Evolutionary conservation across 2,113 vertebrate genomes (phyloP).

Genomic region (Crocuta crocuta): DNA sequence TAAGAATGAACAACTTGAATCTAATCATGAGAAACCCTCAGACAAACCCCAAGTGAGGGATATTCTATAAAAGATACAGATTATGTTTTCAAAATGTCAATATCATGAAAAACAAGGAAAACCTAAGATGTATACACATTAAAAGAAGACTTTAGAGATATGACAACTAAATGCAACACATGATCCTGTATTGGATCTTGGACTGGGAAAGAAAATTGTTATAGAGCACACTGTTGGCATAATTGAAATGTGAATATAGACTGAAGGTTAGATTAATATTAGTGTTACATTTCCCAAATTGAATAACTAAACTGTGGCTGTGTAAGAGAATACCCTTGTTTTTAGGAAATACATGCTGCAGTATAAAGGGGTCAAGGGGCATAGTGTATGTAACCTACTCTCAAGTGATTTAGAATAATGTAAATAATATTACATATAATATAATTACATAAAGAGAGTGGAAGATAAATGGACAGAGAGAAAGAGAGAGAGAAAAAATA

Average conservation of each 20-base stretch:
- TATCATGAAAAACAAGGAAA: conserved; percentile 13
- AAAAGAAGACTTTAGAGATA: not conserved
- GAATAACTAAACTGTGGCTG: not conserved
- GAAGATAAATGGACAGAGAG: not conserved
- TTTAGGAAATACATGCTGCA: not conserved
- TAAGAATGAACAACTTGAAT: not conserved
- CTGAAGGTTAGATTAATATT: not conserved
- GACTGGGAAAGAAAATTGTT: not conserved
- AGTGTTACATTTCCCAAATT: not conserved
- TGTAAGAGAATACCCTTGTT: not conserved
- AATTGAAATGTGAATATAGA: not conserved
- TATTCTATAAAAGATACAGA: conserved; percentile 4
- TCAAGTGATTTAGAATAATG: conserved; percentile 19
- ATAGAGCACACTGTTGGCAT: not conserved
- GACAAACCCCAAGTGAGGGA: not conserved
- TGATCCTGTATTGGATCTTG: not conserved
- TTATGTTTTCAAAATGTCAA: not conserved
- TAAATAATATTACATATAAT: not conserved
- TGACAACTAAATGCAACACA: not conserved
- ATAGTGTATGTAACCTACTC: not conserved
- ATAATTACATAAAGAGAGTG: not conserved
- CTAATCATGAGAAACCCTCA: not conserved
- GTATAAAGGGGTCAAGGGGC: not conserved
- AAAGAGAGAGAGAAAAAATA: not conserved
- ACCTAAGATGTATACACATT: not conserved